Base-by-base conservation (phyloP, 2,797 vertebrate species). In the Luscinia megarhynchos region DNA sequence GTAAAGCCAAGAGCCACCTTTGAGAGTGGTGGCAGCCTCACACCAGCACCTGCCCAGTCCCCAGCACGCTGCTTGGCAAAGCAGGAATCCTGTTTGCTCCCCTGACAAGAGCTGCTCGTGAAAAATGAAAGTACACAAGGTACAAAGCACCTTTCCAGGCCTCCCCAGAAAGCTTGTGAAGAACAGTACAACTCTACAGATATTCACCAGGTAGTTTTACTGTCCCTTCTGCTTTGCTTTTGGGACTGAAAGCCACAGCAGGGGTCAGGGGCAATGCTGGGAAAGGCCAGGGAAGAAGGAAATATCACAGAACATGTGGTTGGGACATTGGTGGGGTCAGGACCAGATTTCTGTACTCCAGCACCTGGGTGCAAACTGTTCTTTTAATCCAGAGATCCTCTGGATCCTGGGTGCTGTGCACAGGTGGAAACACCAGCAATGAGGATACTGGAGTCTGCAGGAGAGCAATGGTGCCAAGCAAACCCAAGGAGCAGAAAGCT, bases 281-380 rank as follows among this genome's bases (percentile, higher is more conserved):
- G 32, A 77, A 61, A 45, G 54, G 50, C 72, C 75, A 55, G 48
- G 15, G 10, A 34, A 83, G 32, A 64, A 67, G n/a, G 8, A 38
- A 57, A 61, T 18, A 14, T 7, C 30, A 1, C 34, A 46, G 66
- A 93, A 81, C 0, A 2, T 13, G 0, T 0, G 0, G 24, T 3
- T 53, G 50, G 43, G 29, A 63, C 2, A 0, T 3, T 22, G 45
- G 43, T 53, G 51, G 72, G 16, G 11, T 27, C 0, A 0, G n/a
- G 29, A 75, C 14, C 27, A 57, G 9, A 66, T 36, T 54, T 5
- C 3, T 62, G 54, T 20, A n/a, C 59, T 62, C 3, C 0, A 62
- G 32, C 40, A 81, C 29, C 16, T n/a, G n/a, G 8, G 4, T 57
- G 48, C 75, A 40, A 54, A 38, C 41, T 43, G 12, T n/a, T 87